Evolutionary conservation across 2,797 vertebrate species (phyloP).

Genomic region (Cercopithecus diana): DNA sequence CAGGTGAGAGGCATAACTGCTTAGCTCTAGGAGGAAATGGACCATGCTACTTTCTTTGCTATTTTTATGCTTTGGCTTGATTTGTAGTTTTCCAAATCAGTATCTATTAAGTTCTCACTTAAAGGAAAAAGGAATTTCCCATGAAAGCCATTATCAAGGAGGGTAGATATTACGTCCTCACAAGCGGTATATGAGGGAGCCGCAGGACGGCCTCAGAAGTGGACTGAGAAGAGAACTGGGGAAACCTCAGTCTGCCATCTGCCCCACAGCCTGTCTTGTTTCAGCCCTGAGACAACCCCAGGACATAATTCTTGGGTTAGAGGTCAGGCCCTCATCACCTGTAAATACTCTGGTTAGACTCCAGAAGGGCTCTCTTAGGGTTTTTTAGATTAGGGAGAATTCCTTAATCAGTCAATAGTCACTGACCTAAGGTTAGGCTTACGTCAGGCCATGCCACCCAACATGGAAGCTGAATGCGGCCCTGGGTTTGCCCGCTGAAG

Average conservation of each 20-base stretch:
- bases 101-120: background rate
- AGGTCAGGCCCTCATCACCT: background rate
- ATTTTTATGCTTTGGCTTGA: background rate
- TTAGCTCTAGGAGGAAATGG: background rate
- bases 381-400: constrained; percentile 26
- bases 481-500: background rate
- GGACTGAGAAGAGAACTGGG: background rate
- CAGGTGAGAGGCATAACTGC: background rate
- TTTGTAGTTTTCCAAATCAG: background rate
- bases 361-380: background rate
- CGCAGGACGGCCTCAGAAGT: background rate
- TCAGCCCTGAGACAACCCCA: background rate
- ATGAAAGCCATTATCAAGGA: background rate
- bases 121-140: background rate
- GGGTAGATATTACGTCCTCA: background rate
- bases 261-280: background rate
- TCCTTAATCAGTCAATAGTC: background rate
- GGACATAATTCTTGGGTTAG: background rate
- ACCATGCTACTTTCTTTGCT: background rate
- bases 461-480: background rate
- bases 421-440: background rate
- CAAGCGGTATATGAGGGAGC: background rate
- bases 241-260: background rate
- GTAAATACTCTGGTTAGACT: background rate
- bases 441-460: background rate